Percentiles rank a stretch among this genome's conserved stretches.
Conservation (phyloP, 1,140 invertebrate species). For the Triops longicaudatus region DNA sequence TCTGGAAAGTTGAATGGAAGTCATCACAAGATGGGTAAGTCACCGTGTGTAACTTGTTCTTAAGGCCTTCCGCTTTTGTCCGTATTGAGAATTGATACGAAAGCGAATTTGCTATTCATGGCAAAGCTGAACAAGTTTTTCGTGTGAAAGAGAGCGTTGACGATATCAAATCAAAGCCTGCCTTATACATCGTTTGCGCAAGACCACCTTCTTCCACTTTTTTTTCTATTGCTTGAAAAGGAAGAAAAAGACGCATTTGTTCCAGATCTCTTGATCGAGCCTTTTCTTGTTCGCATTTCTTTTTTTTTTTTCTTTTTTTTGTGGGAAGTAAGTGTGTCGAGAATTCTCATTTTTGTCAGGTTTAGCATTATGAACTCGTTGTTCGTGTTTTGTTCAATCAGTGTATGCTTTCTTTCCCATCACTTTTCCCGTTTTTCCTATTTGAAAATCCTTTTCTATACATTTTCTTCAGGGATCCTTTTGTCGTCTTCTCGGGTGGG, state of each 20-base stretch:
- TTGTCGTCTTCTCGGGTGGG: slow-evolving; percentile 91
- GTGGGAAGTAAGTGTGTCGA: not conserved
- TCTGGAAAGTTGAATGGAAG: slow-evolving; percentile 89
- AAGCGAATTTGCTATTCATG: not conserved
- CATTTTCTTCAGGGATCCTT: slow-evolving; percentile 58
- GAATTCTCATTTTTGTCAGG: not conserved
- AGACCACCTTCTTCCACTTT: not conserved
- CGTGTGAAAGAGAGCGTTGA: not conserved
- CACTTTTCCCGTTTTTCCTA: slow-evolving; percentile 12
- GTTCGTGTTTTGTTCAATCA: slow-evolving; percentile 16
- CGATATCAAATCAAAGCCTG: not conserved
- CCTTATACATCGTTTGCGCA: not conserved
- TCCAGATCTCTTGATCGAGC: not conserved
- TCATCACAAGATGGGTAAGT: slow-evolving; percentile 75
- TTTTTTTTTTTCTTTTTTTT: not conserved
- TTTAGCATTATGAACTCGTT: slow-evolving; percentile 13
- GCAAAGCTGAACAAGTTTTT: not conserved
- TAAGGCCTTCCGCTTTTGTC: not conserved
- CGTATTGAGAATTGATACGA: not conserved
- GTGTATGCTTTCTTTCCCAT: not conserved
- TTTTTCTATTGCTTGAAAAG: not conserved
- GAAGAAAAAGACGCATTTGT: not conserved
- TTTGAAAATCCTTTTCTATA: slow-evolving; percentile 9
- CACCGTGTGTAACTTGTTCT: slow-evolving; percentile 20
- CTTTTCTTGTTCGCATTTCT: not conserved